Evolutionary conservation across 2,888 invertebrate genomes (phyloP).

Genomic region (Ectobius pallidus): DNA sequence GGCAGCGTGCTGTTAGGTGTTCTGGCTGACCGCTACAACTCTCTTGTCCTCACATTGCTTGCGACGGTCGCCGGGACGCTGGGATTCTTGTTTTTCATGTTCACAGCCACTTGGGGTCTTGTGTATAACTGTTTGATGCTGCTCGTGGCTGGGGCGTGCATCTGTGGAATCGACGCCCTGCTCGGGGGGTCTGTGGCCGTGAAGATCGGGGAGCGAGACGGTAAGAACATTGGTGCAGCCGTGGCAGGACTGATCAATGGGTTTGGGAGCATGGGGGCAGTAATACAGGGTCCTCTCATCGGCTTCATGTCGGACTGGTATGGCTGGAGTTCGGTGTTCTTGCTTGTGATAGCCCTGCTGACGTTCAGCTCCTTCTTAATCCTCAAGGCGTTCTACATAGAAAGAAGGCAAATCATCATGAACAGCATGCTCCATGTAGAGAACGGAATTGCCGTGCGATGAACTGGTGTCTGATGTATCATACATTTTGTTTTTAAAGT

Average conservation of each 20-base stretch:
- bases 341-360: slow-evolving; percentile 53
- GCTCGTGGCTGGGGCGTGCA: slow-evolving; percentile 55
- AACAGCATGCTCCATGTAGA: slow-evolving; percentile 1
- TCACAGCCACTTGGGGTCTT: slow-evolving; percentile 54
- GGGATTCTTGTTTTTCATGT: slow-evolving; percentile 49
- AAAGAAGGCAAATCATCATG: slow-evolving; percentile 41
- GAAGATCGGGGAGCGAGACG: slow-evolving; percentile 56
- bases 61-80: slow-evolving; percentile 42
- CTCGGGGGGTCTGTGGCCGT: slow-evolving; percentile 56
- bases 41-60: slow-evolving; percentile 52
- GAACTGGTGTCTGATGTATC: not conserved
- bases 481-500: too few relatives aligned
- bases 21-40: slow-evolving; percentile 52
- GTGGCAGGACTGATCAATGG: slow-evolving; percentile 57
- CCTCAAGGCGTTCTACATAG: slow-evolving; percentile 51
- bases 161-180: slow-evolving; percentile 57
- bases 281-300: slow-evolving; percentile 57
- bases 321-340: slow-evolving; percentile 56
- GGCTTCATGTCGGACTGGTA: slow-evolving; percentile 53
- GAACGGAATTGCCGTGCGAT: slow-evolving; percentile 5
- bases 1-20: slow-evolving; percentile 56
- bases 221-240: slow-evolving; percentile 54
- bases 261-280: slow-evolving; percentile 57
- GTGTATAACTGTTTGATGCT: slow-evolving; percentile 53
- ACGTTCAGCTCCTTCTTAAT: slow-evolving; percentile 52